These are phyloP conservation scores for Isoperla grammatica DNA, from an alignment of 2,888 invertebrate genomes.

Conservation along the genomic window DNA sequence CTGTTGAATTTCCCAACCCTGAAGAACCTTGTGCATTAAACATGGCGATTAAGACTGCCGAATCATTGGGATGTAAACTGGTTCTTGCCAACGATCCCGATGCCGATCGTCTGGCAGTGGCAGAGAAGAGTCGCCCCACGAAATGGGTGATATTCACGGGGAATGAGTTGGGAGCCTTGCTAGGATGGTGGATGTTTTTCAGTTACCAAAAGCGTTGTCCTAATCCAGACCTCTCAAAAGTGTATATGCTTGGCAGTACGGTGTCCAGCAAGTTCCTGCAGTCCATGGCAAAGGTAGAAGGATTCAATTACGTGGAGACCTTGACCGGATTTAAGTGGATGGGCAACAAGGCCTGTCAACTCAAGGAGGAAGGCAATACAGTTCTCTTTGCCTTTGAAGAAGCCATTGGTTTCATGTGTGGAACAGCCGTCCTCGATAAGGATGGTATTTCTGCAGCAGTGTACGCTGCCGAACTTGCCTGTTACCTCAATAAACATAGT, in stretches of 20 bases:
- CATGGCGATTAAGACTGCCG: slow-evolving; percentile 72
- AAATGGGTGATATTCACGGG: slow-evolving; percentile 87
- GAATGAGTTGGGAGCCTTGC: slow-evolving; percentile 88
- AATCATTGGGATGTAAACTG: slow-evolving; percentile 58
- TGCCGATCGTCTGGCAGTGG: slow-evolving; percentile 91
- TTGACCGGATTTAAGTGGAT: slow-evolving; percentile 99
- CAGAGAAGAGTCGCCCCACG: slow-evolving; percentile 59
- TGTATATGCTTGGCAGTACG: slow-evolving; percentile 85
- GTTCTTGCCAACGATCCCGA: slow-evolving; percentile 98
- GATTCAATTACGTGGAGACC: slow-evolving; percentile 76
- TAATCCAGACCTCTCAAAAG: slow-evolving; percentile 49
- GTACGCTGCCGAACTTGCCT: slow-evolving; percentile 67
- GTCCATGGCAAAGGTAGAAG: slow-evolving; percentile 73
- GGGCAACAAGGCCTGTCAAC: slow-evolving; percentile 78
- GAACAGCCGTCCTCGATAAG: slow-evolving; percentile 84
- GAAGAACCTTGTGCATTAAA: slow-evolving; percentile 83
- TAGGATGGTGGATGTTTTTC: slow-evolving; percentile 89
- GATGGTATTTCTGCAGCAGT: slow-evolving; percentile 92
- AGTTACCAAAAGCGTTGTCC: slow-evolving; percentile 50
- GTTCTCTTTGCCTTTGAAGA: slow-evolving; percentile 97
- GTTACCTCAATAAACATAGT: slow-evolving; percentile 57
- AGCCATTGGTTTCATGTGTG: slow-evolving; percentile 97
- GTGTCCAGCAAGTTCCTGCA: slow-evolving; percentile 93
- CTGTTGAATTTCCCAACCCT: slow-evolving; percentile 96
- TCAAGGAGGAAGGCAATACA: slow-evolving; percentile 62